phyloP scores from a whole-genome alignment of 2,113 vertebrate species.

The Chloropsis hardwickii region DNA sequence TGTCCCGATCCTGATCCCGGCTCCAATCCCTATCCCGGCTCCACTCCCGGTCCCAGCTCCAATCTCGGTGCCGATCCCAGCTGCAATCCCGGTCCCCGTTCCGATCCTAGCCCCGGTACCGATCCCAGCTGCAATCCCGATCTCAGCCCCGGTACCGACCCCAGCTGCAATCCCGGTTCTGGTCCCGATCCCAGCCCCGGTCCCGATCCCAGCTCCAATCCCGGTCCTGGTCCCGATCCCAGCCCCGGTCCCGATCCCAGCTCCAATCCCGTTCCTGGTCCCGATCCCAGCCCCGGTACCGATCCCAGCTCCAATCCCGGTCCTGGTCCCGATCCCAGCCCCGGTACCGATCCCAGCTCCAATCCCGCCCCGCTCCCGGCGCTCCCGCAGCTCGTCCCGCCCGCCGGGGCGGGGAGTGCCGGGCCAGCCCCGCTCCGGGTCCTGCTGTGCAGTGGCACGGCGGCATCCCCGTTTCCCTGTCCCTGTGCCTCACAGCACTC shows the following conservation, averaged over 20 bases:
- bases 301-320: background rate
- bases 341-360: background rate
- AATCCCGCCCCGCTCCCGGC: background rate
- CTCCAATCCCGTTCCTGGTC: background rate
- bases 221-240: too few relatives aligned
- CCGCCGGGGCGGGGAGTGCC: background rate
- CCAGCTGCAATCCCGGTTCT: background rate
- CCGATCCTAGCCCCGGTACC: background rate
- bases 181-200: background rate
- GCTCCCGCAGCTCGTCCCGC: background rate
- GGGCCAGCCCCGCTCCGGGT: background rate
- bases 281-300: background rate
- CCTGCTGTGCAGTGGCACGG: rapidly evolving
- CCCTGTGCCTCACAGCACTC: background rate
- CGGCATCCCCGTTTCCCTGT: background rate
- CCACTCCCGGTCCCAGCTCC: too few relatives aligned
- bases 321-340: rapidly evolving
- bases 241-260: background rate
- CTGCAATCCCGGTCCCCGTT: rapidly evolving
- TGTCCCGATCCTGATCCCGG: background rate
- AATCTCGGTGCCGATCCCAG: too few relatives aligned
- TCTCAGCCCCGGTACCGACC: background rate
- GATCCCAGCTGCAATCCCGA: background rate
- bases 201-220: too few relatives aligned
- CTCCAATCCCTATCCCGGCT: too few relatives aligned